Percentiles rank a stretch among this genome's conserved stretches.
These are phyloP conservation scores for Centropus bengalensis DNA, from an alignment of 2,113 vertebrate species.

Conservation along the genomic window DNA sequence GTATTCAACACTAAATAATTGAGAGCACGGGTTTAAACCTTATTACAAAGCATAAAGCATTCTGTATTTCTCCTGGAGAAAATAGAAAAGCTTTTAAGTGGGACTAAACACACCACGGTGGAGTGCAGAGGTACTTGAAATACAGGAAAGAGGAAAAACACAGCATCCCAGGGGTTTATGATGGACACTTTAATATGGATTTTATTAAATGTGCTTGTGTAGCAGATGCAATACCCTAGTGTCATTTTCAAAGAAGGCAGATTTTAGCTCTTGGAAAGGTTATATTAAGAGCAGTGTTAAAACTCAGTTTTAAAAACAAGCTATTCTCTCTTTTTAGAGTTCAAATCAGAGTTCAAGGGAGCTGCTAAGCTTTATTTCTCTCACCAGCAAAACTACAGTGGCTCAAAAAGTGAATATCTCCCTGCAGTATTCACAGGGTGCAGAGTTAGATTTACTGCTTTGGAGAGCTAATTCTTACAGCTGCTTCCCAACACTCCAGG, in stretches of 20 bases:
- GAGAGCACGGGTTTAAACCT: background rate
- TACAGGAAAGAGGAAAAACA: background rate
- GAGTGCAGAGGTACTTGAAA: background rate
- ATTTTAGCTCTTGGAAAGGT: constrained; percentile 40
- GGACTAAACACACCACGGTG: background rate
- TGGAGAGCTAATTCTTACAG: background rate
- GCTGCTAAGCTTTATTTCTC: background rate
- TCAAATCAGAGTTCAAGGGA: background rate
- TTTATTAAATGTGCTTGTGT: constrained; percentile 48
- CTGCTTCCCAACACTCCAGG: constrained; percentile 17
- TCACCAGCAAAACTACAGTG: background rate
- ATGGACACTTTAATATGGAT: constrained; percentile 3
- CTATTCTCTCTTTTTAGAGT: background rate
- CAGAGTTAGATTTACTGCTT: constrained; percentile 29
- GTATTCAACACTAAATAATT: background rate
- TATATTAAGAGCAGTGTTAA: constrained; percentile 21
- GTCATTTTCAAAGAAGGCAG: constrained; percentile 53
- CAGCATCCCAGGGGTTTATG: background rate
- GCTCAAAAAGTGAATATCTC: background rate
- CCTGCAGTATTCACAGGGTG: background rate
- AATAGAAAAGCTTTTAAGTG: background rate
- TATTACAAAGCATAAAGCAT: background rate
- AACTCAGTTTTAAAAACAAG: background rate
- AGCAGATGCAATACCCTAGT: constrained; percentile 48
- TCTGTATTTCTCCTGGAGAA: background rate